phyloP scores from a whole-genome alignment of 2,797 vertebrate genomes.

The Manis javanica region DNA sequence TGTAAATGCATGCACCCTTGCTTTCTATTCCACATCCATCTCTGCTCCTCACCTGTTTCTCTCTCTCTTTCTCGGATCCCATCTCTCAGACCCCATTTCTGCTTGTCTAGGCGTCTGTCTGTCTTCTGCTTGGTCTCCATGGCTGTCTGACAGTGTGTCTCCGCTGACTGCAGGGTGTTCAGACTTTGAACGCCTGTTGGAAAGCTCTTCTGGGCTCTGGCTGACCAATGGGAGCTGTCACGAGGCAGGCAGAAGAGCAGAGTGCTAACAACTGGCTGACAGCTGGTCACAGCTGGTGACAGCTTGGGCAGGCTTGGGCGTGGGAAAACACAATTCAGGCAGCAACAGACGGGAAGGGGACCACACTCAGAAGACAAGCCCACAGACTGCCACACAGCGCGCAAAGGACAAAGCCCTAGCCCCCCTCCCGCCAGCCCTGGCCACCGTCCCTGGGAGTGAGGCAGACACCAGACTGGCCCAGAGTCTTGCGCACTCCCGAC shows the following conservation, averaged over 20 bases:
- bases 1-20: rapidly evolving
- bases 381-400: neutral
- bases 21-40: neutral
- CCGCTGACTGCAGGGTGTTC: neutral
- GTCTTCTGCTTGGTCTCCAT: neutral
- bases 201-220: neutral
- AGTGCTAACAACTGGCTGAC: constrained; percentile 81
- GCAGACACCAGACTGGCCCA: neutral
- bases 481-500: neutral
- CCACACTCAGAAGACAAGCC: constrained; percentile 21
- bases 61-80: neutral
- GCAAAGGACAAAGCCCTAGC: neutral
- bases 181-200: neutral
- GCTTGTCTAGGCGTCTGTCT: neutral
- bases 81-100: neutral
- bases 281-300: constrained; percentile 87
- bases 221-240: neutral
- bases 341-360: constrained; percentile 57
- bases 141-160: neutral
- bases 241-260: constrained; percentile 22
- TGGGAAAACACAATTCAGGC: constrained; percentile 64
- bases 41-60: neutral
- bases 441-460: neutral
- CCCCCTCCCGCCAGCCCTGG: neutral
- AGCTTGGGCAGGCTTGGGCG: constrained; percentile 71